Base-by-base conservation (phyloP, 2,888 invertebrate genomes). In the Erebia palarica region DNA sequence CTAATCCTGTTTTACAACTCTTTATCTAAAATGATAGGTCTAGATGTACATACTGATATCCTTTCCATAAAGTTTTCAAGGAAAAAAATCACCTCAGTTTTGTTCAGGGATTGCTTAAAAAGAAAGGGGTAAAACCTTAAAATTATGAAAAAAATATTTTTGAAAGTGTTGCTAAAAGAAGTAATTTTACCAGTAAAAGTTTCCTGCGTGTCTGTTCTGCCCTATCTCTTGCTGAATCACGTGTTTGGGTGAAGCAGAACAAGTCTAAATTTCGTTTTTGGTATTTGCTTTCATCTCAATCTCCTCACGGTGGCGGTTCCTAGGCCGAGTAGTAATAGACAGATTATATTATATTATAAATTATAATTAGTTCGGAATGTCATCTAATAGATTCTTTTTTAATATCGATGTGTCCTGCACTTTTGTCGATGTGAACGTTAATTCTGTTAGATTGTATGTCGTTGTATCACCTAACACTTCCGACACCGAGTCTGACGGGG, bases 181-280 rank as follows among this genome's bases (percentile, higher is more conserved):
- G 63, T 21, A 49, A 58, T 10, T 58, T 21, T 8, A 14, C 21
- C 1, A 71, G 76, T 81, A 80, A 87, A 85, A 85, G 89, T 84
- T 90, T 87, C 88, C 86, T 89, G 79, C 84, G 82, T 80, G 79
- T 69, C 78, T 83, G 90, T 91, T 92, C 92, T 92, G 92, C 90
- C 84, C 85, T 84, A 78, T 86, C 79, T 81, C 82, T 79, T 75
- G 72, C 73, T 79, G 71, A 47, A 74, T 75, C 83, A 82, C 82
- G 80, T 63, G 82, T 80, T 84, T 86, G 88, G 86, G 86, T 83
- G 81, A 83, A 80, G 91, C 92, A 92, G 93, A 93, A 92, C 92
- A 89, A 89, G 94, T 94, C 93, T 94, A 93, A 94, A 93, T 93
- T 92, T 93, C 93, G 88, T 93, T 93, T 94, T 94, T 94, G 93